Base-by-base conservation (phyloP, 2,888 invertebrate species). In the Melitaea athalia region DNA sequence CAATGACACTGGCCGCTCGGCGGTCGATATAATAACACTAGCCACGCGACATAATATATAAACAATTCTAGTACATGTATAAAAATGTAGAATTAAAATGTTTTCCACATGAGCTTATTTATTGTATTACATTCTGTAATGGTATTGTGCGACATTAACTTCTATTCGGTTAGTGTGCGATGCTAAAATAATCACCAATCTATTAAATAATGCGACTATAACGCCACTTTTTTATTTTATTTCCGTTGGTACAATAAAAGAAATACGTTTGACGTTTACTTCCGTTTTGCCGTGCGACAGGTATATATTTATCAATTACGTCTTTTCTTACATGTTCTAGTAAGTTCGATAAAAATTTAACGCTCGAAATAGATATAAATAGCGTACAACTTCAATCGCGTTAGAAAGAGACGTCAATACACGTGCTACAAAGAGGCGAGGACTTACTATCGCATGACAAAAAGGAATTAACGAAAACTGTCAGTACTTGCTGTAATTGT, bases 1-100 rank as follows among this genome's bases (percentile, higher is more conserved):
- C 77, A 79, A 76, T 77, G 76, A 75, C 73, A 74, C 72, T 72
- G 74, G 73, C 74, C 74, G 71, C 47, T n/a, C 31, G 55, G 61
- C 55, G 38, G 45, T 53, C 55, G 53, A 55, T 6, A n/a, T 60
- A 11, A 33, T 57, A 55, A 55, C 53, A 38, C 38, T 57, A 60
- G 55, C 57, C 67, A 67, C 62, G 67, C 67, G 61, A 67, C 66
- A 55, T 53, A 10, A 52, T 7, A 55, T 55, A 55, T 55, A 55
- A 55, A 55, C 33, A 42, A 42, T 57, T 57, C 42, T 57, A 42
- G 5, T 57, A 57, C 38, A 57, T 57, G 57, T 57, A 42, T 57
- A 57, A 38, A 57, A 55, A 57, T 57, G 38, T 57, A 57, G 42
- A 57, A 57, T 57, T 38, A 42, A 57, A 57, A 15, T 57, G 24